Base-by-base conservation (phyloP, 2,113 vertebrate genomes). In the Galeopterus variegatus region DNA sequence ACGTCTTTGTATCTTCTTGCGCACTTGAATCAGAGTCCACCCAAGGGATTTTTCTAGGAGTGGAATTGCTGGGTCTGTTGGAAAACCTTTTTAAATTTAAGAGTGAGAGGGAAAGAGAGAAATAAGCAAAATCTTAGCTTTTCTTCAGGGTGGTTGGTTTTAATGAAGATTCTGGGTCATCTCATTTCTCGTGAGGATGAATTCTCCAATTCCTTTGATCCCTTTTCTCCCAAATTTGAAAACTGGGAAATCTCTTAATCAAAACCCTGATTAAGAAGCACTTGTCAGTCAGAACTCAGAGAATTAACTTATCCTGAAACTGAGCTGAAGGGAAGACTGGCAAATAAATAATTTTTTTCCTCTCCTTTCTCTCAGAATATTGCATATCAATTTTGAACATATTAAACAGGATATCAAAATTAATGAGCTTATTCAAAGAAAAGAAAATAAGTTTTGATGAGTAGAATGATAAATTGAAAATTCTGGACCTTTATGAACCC, bases 391-490 rank as follows among this genome's bases (percentile, higher is more conserved):
- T 75, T 83, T 56, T 54, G 76, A 88, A 52, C 13, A 10, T 8
- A 36, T 60, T 96, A 88, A 77, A 79, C 17, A 72, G 93, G 62
- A 58, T 7, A 41, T 58, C 36, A 72, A 93, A 31, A 88, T 75
- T 76, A 93, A 81, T 36, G 41, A 65, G 65, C 73, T 94, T 56
- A 65, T 41, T 79, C 50, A 15, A 48, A 92, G 41, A 41, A 88
- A 77, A 64, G 72, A 75, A 96, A 90, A 54, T 84, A 73, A 84
- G 12, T 28, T 26, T 73, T 82, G 17, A 24, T 94, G 83, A 93
- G 19, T 64, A 41, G 80, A 88, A 73, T 70, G 33, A 67, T 33
- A 64, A 26, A 82, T 91, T 73, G 41, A 79, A 91, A 91, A 56
- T 81, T 8, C 45, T 26, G 52, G 64, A 41, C 88, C 31, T 73